Evolutionary conservation across 2,888 invertebrate species (phyloP), one percentile per base, ranked within the genome.

Genomic region (Xestia rhomboidea): DNA sequence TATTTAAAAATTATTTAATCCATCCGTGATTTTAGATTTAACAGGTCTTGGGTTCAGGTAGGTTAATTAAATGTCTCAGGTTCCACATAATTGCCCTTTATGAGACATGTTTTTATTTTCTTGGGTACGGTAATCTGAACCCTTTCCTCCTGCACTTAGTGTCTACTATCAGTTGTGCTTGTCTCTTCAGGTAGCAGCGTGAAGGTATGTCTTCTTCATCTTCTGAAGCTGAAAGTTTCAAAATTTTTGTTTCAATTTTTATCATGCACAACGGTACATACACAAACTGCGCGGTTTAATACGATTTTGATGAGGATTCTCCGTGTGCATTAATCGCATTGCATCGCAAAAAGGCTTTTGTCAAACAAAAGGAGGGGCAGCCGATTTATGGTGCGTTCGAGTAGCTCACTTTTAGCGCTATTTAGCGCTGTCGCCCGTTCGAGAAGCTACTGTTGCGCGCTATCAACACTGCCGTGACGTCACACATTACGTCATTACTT

Each of bases 181-280:
- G 98, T 77, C 98, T 97, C 94, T 98, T 99, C 79, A 99, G 94
- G 92, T 97, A 98, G 82, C 97, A 98, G 69, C 98, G 97, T 0
- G 98, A 98, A 0, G 98, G 98, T 64, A 98, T 98, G 90, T 98
- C 98, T 84, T 98, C 98, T 90, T 98, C 98, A 83, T 98, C 98
- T 79, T 98, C 98, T 0, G 98, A 97, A 7, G 97, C 97, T 97
- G 93, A 18, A 92, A 91, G 21, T 46, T 49, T 15, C 18, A 41
- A 7, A 60, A 30, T 44, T 34, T 4, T 8, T 13, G n/a, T 38
- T 27, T 27, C 1, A 21, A 21, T 38, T 8, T 60, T 60, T 1
- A 60, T 30, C 10, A 30, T 10, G 10, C 3, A 13, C 18, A 8
- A 60, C 8, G 60, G 8, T 30, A 27, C 10, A n/a, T 64, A 41